phyloP scores from a whole-genome alignment of 2,113 vertebrate species.

The Cyprinodon tularosa region DNA sequence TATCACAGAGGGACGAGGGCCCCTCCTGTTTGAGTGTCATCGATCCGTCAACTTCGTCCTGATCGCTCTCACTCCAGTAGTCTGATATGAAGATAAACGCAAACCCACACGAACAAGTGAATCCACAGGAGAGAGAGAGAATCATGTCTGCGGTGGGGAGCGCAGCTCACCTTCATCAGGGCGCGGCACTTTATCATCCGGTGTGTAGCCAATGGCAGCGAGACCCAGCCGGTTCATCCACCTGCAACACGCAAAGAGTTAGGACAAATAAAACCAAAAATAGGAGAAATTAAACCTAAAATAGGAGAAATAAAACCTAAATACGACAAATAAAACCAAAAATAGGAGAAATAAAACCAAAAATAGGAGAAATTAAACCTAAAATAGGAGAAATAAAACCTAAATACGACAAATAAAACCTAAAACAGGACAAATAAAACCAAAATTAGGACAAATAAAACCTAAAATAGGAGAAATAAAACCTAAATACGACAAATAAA shows the following conservation, averaged over 20 bases:
- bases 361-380: too few species aligned
- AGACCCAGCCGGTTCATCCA: conserved; percentile 94
- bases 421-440: too few species aligned
- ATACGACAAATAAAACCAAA: too few species aligned
- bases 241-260: conserved; percentile 64
- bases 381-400: too few species aligned
- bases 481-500: too few species aligned
- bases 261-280: not conserved
- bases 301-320: not conserved
- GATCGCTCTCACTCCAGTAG: conserved; percentile 96
- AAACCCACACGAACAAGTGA: conserved; percentile 5
- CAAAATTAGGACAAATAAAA: too few species aligned
- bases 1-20: conserved; percentile 82
- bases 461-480: too few species aligned
- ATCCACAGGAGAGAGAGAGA: not conserved
- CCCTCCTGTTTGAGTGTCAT: conserved; percentile 91
- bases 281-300: not conserved
- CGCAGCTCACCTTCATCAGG: conserved; percentile 87
- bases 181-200: conserved; percentile 90
- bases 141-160: not conserved
- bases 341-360: too few species aligned
- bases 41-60: conserved; percentile 88
- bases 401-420: too few species aligned
- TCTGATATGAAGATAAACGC: conserved; percentile 71
- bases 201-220: conserved; percentile 91